Base-by-base conservation (phyloP, 2,113 vertebrate genomes). In the Epinephelus cyanopodus region DNA sequence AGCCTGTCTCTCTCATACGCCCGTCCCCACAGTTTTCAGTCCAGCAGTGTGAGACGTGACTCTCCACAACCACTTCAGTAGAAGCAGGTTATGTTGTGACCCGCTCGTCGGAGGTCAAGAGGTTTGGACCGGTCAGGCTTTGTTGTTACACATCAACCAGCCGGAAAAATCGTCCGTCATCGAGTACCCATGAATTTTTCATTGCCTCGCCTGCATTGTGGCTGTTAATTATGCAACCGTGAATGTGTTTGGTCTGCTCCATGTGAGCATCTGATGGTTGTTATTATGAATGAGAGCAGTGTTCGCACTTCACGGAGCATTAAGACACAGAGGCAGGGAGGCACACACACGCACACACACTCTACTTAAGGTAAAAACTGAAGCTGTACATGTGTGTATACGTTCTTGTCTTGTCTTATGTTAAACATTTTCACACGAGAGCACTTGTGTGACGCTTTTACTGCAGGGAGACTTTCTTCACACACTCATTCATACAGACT, bases 201-300 rank as follows among this genome's bases (percentile, higher is more conserved):
- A 91, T 77, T 65, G 42, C 25, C 78, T 83, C 85, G 63, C 84
- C 62, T 65, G 65, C 8, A 6, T 6, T 50, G 62, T 17, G 47
- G 37, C 53, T 69, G 61, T 67, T 87, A 81, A 87, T 91, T 90
- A 87, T 80, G 78, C 83, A 83, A 87, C 81, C 0, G 7, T 80
- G 74, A 87, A 76, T 18, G 75, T 67, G 70, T 84, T 87, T 65
- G 62, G 67, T 65, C 75, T 47, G 42, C 17, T 87, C 76, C 87
- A 90, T 87, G 88, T 89, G 86, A 88, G 88, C 37, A 4, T 82
- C 81, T 88, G 86, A 82, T 81, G 83, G 4, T 57, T 42, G 4
- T 37, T 84, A 85, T 88, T 67, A 82, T 92, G 84, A 92, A 92
- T 88, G 88, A 88, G 53, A 7, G 9, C 81, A 78, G 83, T 89